A percentile compares a stretch with the other conserved stretches of the same genome.
These are phyloP conservation scores for Acromyrmex echinatior DNA, from an alignment of 1,140 invertebrate genomes.

Conservation along the genomic window DNA sequence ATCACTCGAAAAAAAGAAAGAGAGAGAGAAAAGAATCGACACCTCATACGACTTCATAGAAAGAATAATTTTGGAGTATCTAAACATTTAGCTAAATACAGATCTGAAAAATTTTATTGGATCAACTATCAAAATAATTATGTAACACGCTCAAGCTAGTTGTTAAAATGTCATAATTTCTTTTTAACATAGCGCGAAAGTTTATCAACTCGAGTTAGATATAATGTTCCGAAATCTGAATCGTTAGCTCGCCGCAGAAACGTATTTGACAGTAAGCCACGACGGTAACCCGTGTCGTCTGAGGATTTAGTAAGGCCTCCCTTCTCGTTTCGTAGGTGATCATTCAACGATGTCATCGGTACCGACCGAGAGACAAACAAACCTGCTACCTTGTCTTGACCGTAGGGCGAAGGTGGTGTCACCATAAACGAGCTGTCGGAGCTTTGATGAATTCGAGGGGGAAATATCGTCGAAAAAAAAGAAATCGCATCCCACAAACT, in stretches of 20 bases:
- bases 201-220: neutral
- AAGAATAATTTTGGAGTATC: too few species aligned
- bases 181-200: neutral
- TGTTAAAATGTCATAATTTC: neutral
- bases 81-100: too few species aligned
- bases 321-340: constrained; percentile 76
- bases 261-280: constrained; percentile 66
- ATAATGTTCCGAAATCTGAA: neutral
- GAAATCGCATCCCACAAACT: constrained; percentile 7
- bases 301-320: constrained; percentile 72
- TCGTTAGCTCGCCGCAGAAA: constrained; percentile 3
- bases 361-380: constrained; percentile 69
- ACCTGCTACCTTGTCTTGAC: constrained; percentile 66
- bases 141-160: too few species aligned
- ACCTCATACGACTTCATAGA: neutral
- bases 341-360: constrained; percentile 70
- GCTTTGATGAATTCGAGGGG: constrained; percentile 65
- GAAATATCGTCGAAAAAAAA: constrained; percentile 23
- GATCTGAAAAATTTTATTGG: too few species aligned
- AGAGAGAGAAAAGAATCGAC: neutral
- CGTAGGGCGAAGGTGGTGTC: constrained; percentile 46
- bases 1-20: neutral
- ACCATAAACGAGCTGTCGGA: constrained; percentile 67
- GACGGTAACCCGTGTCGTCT: constrained; percentile 76
- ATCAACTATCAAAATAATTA: too few species aligned